Conservation (phyloP, 2,888 invertebrate genomes). For the Hirudinaria manillensis region DNA sequence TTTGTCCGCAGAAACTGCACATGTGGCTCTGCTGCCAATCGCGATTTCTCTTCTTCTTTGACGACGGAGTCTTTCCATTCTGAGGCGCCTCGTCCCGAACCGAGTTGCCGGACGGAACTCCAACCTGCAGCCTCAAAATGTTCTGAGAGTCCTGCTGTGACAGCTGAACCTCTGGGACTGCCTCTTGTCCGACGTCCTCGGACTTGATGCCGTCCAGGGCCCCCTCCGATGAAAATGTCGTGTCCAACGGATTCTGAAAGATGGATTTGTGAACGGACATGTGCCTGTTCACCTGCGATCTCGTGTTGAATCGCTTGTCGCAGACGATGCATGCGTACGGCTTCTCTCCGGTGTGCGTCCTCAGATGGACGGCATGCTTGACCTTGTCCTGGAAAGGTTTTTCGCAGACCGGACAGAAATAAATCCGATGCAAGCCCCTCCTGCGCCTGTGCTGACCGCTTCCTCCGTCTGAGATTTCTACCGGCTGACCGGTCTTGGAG, state of each 20-base stretch:
- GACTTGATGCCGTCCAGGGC: slow-evolving; percentile 23
- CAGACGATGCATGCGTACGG: slow-evolving; percentile 32
- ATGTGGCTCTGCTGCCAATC: slow-evolving; percentile 30
- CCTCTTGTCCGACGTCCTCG: slow-evolving; percentile 18
- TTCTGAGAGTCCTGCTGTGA: slow-evolving; percentile 7
- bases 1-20: slow-evolving; percentile 29
- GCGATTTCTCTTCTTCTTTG: slow-evolving; percentile 9
- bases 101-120: too few species aligned
- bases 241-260: slow-evolving; percentile 18
- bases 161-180: neutral
- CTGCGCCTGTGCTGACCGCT: slow-evolving; percentile 10
- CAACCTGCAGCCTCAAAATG: neutral
- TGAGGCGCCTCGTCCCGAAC: neutral
- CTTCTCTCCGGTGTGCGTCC: slow-evolving; percentile 33
- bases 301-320: slow-evolving; percentile 32
- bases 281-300: slow-evolving; percentile 30
- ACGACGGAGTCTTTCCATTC: neutral
- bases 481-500: slow-evolving; percentile 27
- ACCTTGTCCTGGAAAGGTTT: slow-evolving; percentile 29
- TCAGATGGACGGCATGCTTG: slow-evolving; percentile 30
- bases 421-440: slow-evolving; percentile 26
- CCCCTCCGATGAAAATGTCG: neutral
- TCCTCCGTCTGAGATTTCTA: neutral
- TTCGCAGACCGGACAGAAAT: slow-evolving; percentile 27
- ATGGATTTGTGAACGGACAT: slow-evolving; percentile 29